Evolutionary conservation across 2,797 vertebrate species (phyloP), one percentile per base, ranked within the genome.

Genomic region (Florisuga fusca): DNA sequence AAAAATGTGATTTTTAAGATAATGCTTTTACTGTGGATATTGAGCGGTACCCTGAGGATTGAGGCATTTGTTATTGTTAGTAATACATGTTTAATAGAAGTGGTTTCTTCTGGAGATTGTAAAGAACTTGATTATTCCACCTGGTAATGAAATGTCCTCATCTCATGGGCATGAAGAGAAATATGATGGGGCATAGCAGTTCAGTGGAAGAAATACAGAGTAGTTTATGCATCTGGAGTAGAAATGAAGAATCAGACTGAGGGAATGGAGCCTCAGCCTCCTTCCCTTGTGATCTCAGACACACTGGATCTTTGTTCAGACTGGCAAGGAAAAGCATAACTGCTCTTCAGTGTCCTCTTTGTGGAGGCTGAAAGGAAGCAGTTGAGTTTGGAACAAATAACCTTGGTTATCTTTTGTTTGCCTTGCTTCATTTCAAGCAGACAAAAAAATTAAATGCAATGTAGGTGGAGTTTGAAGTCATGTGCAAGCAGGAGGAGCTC

Each of bases 1-100:
- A 64, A 84, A 76, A 33, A 77, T 48, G 53, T 64, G 94, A 1
- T 4, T 81, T 94, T 95, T 89, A 95, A 66, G 73, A 73, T 85
- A 86, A 88, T 84, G 66, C 51, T 45, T 89, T 73, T 82, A 34
- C 55, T 46, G 43, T 41, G 59, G 67, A 46, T 72, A 62, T 36
- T 61, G 73, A 93, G 59, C 36, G 66, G 88, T 69, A 79, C 87
- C 85, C 66, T 69, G 76, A 79, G 81, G 41, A 59, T 33, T 81
- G 90, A 79, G 73, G 82, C 92, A 92, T 91, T 95, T 90, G 72
- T 89, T 96, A 87, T 80, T 89, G 79, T 72, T 95, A 89, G 91
- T 93, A 93, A 91, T 84, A 74, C 29, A 26, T 36, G 72, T 87
- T 93, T 94, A 93, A 94, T 81, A 80, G 81, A 80, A 87, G 78